Base-by-base conservation (phyloP, 64 coral and sea anemone species). In the Montipora capricornis region DNA sequence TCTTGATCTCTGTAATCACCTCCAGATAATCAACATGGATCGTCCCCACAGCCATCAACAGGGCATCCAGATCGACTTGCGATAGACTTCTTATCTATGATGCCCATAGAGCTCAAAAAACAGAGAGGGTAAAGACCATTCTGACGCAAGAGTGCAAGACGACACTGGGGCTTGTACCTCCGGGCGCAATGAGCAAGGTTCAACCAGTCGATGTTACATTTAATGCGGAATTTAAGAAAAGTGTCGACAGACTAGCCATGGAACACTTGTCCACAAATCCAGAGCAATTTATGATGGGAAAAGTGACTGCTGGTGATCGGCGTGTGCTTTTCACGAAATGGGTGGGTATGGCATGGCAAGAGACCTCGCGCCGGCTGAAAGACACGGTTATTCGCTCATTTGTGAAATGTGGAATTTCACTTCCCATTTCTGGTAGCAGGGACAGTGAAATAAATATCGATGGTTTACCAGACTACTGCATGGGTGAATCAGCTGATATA, bases 31-130 rank as follows among this genome's bases (percentile, higher is more conserved):
- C 29, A 37, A 37, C 29, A 37, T 37, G 29, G 29, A 26, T 37
- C 29, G 29, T 37, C 0, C 29, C 0, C 29, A 37, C 29, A 37
- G 29, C 29, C 29, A 37, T 37, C 29, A 37, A 37, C 29, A 37
- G 29, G 29, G 29, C 29, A 37, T 37, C 29, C 29, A 37, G 0
- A 37, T 37, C 0, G 29, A 37, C 29, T 0, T 1, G 29, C 78
- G 50, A 80, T 80, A 80, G 78, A 80, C 77, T 80, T 80, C 77
- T 80, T 80, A 26, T 80, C 77, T 80, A 80, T 52, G 77, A 80
- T 80, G 77, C 17, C 2, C 77, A 80, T 80, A 80, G 19, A 52
- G 49, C 77, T 80, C 77, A 52, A 80, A 80, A 50, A 80, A 80
- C 77, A 80, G 77, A 80, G 49, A 76, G 44, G 44, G 74, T 76